phyloP scores from a whole-genome alignment of 2,113 vertebrate genomes.

The Eulemur macaco region DNA sequence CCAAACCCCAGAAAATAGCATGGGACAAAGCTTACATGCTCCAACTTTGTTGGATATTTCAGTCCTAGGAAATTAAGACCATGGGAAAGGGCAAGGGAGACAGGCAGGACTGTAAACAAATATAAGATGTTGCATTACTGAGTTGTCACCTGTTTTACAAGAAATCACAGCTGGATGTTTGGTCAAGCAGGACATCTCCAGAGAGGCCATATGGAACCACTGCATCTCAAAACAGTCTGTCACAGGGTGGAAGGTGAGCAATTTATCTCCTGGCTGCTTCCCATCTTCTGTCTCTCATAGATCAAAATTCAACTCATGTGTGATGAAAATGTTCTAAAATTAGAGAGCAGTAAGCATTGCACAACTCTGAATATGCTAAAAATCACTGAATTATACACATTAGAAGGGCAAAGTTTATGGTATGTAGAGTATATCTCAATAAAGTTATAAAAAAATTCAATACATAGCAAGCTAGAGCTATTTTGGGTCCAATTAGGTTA shows the following conservation, averaged over 20 bases:
- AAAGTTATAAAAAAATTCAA: neutral
- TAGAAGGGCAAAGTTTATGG: neutral
- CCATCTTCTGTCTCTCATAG: neutral
- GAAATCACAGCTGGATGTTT: conserved; percentile 17
- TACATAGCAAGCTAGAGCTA: neutral
- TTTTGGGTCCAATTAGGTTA: neutral
- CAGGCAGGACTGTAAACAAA: neutral
- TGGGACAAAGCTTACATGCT: neutral
- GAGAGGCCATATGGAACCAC: neutral
- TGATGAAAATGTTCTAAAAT: conserved; percentile 23
- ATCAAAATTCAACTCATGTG: neutral
- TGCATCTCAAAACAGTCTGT: neutral
- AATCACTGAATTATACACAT: neutral
- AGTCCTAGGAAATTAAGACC: neutral
- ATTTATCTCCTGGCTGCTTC: neutral
- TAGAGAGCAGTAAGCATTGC: neutral
- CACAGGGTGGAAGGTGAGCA: neutral
- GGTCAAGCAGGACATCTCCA: neutral
- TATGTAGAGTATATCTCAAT: neutral
- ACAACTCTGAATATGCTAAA: neutral
- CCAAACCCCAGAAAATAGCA: neutral
- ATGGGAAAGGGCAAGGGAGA: neutral
- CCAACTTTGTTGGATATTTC: neutral
- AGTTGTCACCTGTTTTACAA: conserved; percentile 11
- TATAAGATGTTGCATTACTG: neutral